A percentile compares a stretch with the other conserved stretches of the same genome.
Conservation (phyloP, 2,113 vertebrate species). For the Turnix velox region DNA sequence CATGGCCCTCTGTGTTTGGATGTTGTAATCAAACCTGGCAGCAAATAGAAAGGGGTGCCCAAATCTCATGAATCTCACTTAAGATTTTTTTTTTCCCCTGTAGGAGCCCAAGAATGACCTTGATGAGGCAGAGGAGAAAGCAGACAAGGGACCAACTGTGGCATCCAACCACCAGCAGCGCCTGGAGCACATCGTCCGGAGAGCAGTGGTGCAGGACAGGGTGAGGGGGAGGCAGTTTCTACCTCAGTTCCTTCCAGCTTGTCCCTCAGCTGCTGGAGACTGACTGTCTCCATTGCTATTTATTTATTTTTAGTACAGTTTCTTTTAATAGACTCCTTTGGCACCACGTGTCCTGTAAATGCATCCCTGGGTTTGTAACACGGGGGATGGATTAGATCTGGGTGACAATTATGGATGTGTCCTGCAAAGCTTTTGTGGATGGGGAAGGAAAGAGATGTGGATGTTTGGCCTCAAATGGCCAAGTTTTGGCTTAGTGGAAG, state of each 20-base stretch:
- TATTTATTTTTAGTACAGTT: neutral
- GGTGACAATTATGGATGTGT: accelerated
- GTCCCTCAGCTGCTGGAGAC: neutral
- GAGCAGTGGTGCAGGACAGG: slow-evolving; percentile 76
- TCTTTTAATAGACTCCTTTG: neutral
- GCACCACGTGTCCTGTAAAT: accelerated
- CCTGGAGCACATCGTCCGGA: slow-evolving; percentile 81
- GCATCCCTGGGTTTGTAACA: neutral
- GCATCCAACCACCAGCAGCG: slow-evolving; percentile 79
- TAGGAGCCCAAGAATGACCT: neutral
- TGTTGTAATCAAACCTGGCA: accelerated
- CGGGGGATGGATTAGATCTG: neutral
- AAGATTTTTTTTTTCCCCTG: neutral
- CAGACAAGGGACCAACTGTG: accelerated
- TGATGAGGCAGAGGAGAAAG: accelerated
- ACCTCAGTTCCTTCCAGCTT: accelerated
- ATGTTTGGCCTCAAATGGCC: neutral
- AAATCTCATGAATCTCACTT: neutral
- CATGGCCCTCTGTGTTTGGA: too few relatives aligned
- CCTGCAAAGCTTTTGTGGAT: accelerated
- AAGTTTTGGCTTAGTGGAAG: neutral
- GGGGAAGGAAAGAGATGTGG: neutral
- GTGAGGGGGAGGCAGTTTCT: slow-evolving; percentile 44
- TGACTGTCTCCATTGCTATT: neutral
- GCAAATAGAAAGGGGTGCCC: neutral